Evolutionary conservation across 2,113 vertebrate genomes (phyloP), one percentile per base, ranked within the genome.

Genomic region (Scytalopus superciliaris): DNA sequence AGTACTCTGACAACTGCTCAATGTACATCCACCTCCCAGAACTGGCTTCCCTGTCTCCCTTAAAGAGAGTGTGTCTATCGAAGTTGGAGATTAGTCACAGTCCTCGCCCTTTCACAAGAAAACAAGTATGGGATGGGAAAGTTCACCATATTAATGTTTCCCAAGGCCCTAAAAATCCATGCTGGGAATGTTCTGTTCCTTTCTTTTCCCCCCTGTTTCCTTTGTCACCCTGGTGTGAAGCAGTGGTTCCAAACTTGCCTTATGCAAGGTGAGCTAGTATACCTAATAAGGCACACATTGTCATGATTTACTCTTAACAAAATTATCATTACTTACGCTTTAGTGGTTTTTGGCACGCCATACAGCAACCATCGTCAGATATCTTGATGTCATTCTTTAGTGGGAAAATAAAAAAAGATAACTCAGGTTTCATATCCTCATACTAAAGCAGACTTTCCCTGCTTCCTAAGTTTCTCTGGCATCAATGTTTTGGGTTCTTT

Each of bases 341-440:
- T 0, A 7, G 72, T 45, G 3, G 7, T 68, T 2, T 1, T 15
- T 0, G 21, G 53, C 97, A 98, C 24, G 7, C 8, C 23, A 33
- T 66, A 47, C 98, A 98, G 89, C 98, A 98, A 72, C 98, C 97
- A 4, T 98, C 96, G 0, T 94, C 49, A 14, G 93, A 93, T 10
- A 66, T 27, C 31, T 0, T 19, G 35, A 97, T 56, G 53, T 95
- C 30, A 40, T 94, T 96, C 98, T 98, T 64, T 25, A 89, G 31
- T 37, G 31, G 37, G 44, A 84, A 82, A 66, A 91, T 33, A 90
- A 12, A 76, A 40, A 25, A 70, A 90, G 33, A 28, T 30, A 30
- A 16, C 9, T 97, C 64, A 64, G 25, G 31, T 92, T 84, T 92
- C 55, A 12, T 63, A 62, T 67, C 47, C 77, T 33, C 23, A 19